Base-by-base conservation (phyloP, 2,888 invertebrate genomes). In the Heliconius ismenius region DNA sequence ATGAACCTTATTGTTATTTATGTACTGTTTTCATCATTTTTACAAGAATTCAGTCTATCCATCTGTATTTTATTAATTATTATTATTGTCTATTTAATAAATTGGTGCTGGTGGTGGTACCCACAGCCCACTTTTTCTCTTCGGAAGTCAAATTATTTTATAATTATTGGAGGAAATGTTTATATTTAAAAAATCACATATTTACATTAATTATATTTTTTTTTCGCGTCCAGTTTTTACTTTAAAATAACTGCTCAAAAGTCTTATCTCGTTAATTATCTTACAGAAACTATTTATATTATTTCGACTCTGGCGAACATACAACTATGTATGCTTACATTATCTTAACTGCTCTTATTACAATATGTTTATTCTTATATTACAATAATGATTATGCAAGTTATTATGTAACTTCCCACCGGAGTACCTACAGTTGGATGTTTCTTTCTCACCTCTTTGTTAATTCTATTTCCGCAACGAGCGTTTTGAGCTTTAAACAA, bases 281-380 rank as follows among this genome's bases (percentile, higher is more conserved):
- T 15, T n/a, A 11, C 54, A n/a, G 10, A 28, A 28, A 21, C 21
- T 69, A 69, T 28, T 28, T 28, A 28, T 28, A 28, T 28, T 28
- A 28, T 28, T 28, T 28, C 28, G 24, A 67, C n/a, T 13, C n/a
- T 36, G 11, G 15, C 24, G 67, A 24, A 67, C 36, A 13, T 39
- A 36, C 15, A 15, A 62, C 15, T 26, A 24, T 7, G 13, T 26
- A 62, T 26, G 26, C 39, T 24, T 24, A 13, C 24, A 39, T 39
- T 67, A 67, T 67, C 67, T 67, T 24, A 65, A 39, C 13, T 24
- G 39, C 32, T n/a, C 54, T 36, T 36, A 24, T 54, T 69, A 54
- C 54, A 70, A 32, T 58, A n/a, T 67, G 67, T 67, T 67, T 39
- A 67, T 67, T 67, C 49, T 67, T 67, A 15, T 67, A 67, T 67